These are phyloP conservation scores for Andrena hattorfiana DNA, from an alignment of 2,888 invertebrate genomes.

Conservation along the genomic window DNA sequence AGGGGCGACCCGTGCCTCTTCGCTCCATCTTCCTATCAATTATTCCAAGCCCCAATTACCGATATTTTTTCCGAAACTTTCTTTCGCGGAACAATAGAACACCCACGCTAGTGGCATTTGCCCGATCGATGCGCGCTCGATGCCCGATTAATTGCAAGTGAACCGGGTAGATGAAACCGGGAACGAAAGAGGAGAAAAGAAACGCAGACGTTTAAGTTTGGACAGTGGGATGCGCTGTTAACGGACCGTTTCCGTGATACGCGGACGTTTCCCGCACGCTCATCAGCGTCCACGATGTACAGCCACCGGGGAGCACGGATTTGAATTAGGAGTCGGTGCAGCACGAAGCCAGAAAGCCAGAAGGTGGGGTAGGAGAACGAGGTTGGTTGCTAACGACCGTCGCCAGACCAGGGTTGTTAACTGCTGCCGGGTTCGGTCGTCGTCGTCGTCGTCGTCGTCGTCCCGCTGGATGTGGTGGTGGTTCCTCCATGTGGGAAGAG, in stretches of 20 bases:
- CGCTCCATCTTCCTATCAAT: neutral
- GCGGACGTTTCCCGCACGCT: constrained; percentile 55
- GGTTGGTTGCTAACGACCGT: constrained; percentile 82
- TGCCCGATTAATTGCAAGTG: constrained; percentile 7
- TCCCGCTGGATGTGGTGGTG: constrained; percentile 68
- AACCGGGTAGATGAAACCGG: neutral
- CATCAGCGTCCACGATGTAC: constrained; percentile 47
- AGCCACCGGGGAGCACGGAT: constrained; percentile 52
- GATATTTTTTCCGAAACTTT: neutral
- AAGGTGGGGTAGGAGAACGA: constrained; percentile 42
- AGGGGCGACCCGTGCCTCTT: neutral
- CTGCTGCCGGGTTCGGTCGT: constrained; percentile 77
- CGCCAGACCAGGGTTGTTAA: constrained; percentile 82
- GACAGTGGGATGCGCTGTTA: constrained; percentile 32
- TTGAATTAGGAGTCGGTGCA: constrained; percentile 65
- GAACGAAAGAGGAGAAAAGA: neutral
- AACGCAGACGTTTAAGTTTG: constrained; percentile 34
- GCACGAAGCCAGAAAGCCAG: constrained; percentile 39
- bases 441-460: constrained; percentile 39
- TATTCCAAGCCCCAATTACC: neutral
- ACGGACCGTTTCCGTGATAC: constrained; percentile 47
- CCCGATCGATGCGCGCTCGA: neutral
- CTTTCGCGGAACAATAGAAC: too few relatives aligned
- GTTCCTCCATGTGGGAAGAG: constrained; percentile 69
- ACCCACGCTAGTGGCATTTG: too few relatives aligned